Base-by-base conservation (phyloP, 2,113 vertebrate species). In the Sprattus sprattus region DNA sequence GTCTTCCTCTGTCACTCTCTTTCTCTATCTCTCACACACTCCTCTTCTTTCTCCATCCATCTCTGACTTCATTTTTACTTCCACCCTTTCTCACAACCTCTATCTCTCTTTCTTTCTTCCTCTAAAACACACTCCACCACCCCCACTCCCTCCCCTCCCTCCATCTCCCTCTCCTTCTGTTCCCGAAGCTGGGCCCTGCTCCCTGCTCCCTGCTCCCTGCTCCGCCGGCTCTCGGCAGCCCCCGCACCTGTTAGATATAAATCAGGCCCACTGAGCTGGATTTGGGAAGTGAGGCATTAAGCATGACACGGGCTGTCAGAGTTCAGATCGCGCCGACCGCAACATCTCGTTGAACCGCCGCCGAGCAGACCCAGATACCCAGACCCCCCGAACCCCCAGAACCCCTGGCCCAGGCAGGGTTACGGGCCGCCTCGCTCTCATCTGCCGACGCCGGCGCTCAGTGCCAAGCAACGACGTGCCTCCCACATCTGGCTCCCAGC, bases 201-300 rank as follows among this genome's bases (percentile, higher is more conserved):
- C 9, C 13, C n/a, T n/a, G n/a, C n/a, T n/a, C n/a, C n/a, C n/a
- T n/a, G n/a, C n/a, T 22, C 60, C 60, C 6, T 64, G 47, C 47
- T 49, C 9, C 13, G 47, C 9, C 9, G 2, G 28, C 71, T 39
- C 4, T 16, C 3, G 2, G 1, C 25, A 16, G 13, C 90, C 89
- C 88, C 91, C 90, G 92, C 95, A 96, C 95, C 95, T 96, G 95
- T 91, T 92, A 92, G 92, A 94, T 92, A 96, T 96, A 95, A 96
- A 96, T 95, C 95, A 95, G 89, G 81, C 92, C 87, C 50, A 91
- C 90, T 87, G 90, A 92, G 92, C 95, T 93, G 93, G 92, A 92
- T 94, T 94, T 94, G 94, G 94, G 94, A 94, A 96, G 95, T 94
- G 92, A 96, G 94, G 94, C 94, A 95, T 95, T 95, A 95, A 94